Conservation (phyloP, 1,140 invertebrate species). For the Eupeodes corollae region DNA sequence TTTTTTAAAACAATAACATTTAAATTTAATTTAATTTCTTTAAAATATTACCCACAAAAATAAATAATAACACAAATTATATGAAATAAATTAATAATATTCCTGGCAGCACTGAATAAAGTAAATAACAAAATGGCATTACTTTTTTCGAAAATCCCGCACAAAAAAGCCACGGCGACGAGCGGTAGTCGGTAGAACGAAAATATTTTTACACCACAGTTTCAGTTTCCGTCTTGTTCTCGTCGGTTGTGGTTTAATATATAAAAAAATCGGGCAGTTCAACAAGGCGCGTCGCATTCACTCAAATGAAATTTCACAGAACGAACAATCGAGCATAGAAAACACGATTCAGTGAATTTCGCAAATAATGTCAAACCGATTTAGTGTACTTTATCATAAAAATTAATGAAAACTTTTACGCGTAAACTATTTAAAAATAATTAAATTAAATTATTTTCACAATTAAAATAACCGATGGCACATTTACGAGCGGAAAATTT, state of each 20-base stretch:
- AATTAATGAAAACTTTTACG: constrained; percentile 15
- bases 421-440: constrained; percentile 12
- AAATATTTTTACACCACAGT: constrained; percentile 1
- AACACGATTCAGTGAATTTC: neutral
- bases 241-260: constrained; percentile 4
- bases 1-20: too few species aligned
- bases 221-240: constrained; percentile 12
- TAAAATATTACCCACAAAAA: too few species aligned
- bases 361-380: constrained; percentile 3
- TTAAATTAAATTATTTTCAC: constrained; percentile 13
- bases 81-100: too few species aligned
- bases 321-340: constrained; percentile 6
- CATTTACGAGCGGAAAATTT: constrained; percentile 26
- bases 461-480: constrained; percentile 21
- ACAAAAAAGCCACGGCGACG: too few species aligned
- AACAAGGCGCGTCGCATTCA: neutral
- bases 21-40: too few species aligned
- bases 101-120: too few species aligned
- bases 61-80: too few species aligned
- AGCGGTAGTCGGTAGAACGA: neutral
- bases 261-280: neutral
- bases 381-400: constrained; percentile 7
- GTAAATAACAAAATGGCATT: too few species aligned
- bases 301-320: neutral
- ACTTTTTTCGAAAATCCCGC: too few species aligned